These are phyloP conservation scores for Colinus virginianus DNA, from an alignment of 2,113 vertebrate species.

Conservation along the genomic window DNA sequence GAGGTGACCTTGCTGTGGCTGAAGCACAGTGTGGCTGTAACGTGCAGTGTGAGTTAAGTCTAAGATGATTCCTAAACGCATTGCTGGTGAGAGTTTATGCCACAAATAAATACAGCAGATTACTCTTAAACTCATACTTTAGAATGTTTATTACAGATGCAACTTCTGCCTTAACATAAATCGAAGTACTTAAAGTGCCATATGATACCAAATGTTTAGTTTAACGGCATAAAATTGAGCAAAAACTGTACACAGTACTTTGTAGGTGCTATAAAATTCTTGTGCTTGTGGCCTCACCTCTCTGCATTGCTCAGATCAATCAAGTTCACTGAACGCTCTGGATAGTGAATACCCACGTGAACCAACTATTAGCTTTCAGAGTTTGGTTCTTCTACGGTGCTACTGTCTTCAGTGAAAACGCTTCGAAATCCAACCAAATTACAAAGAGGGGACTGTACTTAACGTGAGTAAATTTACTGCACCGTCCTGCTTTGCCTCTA, in stretches of 20 bases:
- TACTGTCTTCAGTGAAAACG: background rate
- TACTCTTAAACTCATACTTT: slow-evolving; percentile 69
- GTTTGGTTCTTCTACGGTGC: background rate
- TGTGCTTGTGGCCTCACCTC: slow-evolving; percentile 44
- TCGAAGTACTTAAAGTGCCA: slow-evolving; percentile 77
- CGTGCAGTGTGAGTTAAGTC: slow-evolving; percentile 49
- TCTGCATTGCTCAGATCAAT: slow-evolving; percentile 61
- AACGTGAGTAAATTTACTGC: background rate
- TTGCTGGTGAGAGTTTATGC: slow-evolving; percentile 73
- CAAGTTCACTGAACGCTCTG: slow-evolving; percentile 37
- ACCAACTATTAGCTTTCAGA: slow-evolving; percentile 41
- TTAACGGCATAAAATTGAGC: slow-evolving; percentile 72
- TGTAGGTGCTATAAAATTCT: slow-evolving; percentile 74
- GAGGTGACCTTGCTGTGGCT: slow-evolving; percentile 69
- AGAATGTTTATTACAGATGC: slow-evolving; percentile 69
- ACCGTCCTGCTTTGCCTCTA: background rate
- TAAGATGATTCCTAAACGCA: slow-evolving; percentile 55
- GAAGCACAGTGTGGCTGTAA: slow-evolving; percentile 47
- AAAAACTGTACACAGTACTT: slow-evolving; percentile 66
- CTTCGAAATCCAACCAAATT: background rate
- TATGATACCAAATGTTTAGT: slow-evolving; percentile 71
- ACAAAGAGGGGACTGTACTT: background rate
- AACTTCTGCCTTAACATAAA: slow-evolving; percentile 73
- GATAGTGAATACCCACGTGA: slow-evolving; percentile 11
- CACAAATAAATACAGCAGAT: slow-evolving; percentile 77